A percentile compares a stretch with the other conserved stretches of the same genome.
phyloP scores from a whole-genome alignment of 2,888 invertebrate genomes.

The Ditula angustiorana region DNA sequence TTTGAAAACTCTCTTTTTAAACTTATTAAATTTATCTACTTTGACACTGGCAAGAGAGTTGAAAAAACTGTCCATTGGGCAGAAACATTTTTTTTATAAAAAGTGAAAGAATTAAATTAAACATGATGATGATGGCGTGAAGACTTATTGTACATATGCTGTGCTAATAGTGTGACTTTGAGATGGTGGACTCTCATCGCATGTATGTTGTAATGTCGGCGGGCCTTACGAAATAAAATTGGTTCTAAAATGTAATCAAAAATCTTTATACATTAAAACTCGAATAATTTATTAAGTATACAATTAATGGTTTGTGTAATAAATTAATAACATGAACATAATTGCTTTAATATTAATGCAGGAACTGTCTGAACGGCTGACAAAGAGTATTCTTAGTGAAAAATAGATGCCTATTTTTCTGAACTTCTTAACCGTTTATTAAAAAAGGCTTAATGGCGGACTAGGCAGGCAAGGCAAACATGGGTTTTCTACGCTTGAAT shows the following conservation, averaged over 20 bases:
- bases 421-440: background rate
- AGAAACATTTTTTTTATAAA: too few relatives aligned
- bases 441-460: background rate
- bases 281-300: constrained; percentile 56
- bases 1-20: too few relatives aligned
- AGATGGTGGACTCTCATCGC: too few relatives aligned
- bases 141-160: too few relatives aligned
- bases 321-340: constrained; percentile 48
- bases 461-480: constrained; percentile 41
- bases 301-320: constrained; percentile 45
- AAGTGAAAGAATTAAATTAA: too few relatives aligned
- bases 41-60: too few relatives aligned
- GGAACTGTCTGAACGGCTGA: background rate
- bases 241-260: background rate
- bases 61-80: too few relatives aligned
- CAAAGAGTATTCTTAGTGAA: background rate
- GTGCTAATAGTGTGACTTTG: too few relatives aligned
- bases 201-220: too few relatives aligned
- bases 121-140: too few relatives aligned
- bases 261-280: constrained; percentile 43
- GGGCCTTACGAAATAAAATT: too few relatives aligned
- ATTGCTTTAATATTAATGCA: constrained; percentile 7
- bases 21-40: too few relatives aligned
- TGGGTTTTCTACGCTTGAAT: background rate
- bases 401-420: background rate